Evolutionary conservation across 2,888 invertebrate genomes (phyloP), one percentile per base, ranked within the genome.

Genomic region (Eristalinus aeneus): DNA sequence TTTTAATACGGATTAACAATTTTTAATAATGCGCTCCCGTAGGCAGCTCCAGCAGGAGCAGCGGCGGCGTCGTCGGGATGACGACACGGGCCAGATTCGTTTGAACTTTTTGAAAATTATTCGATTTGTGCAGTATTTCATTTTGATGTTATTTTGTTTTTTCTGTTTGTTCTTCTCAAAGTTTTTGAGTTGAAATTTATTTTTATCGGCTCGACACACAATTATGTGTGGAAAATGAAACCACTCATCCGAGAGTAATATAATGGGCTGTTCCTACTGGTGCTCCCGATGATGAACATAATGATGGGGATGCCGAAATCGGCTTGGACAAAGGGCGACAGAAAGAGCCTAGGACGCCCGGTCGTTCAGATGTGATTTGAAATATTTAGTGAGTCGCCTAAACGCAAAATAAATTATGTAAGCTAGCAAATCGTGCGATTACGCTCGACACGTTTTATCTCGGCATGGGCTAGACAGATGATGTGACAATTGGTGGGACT

Each of bases 1-100:
- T 78, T 86, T 86, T 73, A 86, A 86, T 86, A 56, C 65, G 74
- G 82, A 86, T 82, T 86, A 86, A 86, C 77, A 78, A 63, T 72
- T 82, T 86, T 86, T 82, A 74, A 86, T 85, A 85, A 81, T 69
- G 31, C 64, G 39, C n/a, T 32, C n/a, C 32, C 10, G 36, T 32
- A 61, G 34, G 56, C 39, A 20, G 34, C 46, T 46, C 16, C 16
- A 16, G 46, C 46, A 16, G 46, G 1, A 16, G 27, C 5, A 27
- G n/a, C 46, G 16, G 16, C 3, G 16, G n/a, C 46, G 16, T 6
- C 46, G 46, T 46, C 46, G 34, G 20, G 36, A 11, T 20, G 53
- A 8, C 20, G 58, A 0, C 16, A 10, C 20, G 58, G 0, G n/a
- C 16, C 8, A 16, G 16, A 73, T 63, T 53, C 39, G 80, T 85